Conservation (phyloP, 2,888 invertebrate genomes). For the Pocota personata region DNA sequence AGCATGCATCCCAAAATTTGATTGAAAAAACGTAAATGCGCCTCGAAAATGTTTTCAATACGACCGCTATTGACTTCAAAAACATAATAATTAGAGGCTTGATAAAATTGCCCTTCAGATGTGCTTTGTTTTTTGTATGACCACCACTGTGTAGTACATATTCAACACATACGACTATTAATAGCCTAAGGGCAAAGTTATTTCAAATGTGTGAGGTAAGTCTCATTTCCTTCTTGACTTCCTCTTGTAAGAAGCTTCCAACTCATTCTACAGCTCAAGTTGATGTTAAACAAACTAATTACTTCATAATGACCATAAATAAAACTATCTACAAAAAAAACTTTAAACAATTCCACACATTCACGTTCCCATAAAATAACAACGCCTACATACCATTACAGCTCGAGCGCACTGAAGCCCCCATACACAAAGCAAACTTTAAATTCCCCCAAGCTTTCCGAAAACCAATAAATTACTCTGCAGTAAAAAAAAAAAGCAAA, state of each 20-base stretch:
- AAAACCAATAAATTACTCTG: constrained; percentile 54
- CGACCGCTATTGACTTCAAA: too few relatives aligned
- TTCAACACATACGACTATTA: too few relatives aligned
- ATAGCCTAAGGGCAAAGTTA: not conserved
- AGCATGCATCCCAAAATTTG: too few relatives aligned
- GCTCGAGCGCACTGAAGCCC: constrained; percentile 13
- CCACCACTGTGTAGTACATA: too few relatives aligned
- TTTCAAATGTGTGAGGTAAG: not conserved
- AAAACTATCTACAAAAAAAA: not conserved
- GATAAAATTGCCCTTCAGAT: too few relatives aligned
- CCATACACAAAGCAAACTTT: constrained; percentile 25
- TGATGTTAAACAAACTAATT: constrained; percentile 10
- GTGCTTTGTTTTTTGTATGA: too few relatives aligned
- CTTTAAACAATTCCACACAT: not conserved
- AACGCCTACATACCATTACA: constrained; percentile 22
- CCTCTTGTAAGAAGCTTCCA: not conserved
- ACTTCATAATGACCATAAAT: constrained; percentile 14
- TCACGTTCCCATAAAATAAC: not conserved
- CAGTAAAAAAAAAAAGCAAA: constrained; percentile 23
- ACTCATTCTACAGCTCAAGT: not conserved
- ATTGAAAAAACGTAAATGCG: too few relatives aligned
- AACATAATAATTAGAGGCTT: too few relatives aligned
- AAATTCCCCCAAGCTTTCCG: constrained; percentile 48
- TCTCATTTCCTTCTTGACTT: not conserved
- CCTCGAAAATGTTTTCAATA: too few relatives aligned